Conservation (phyloP, 2,113 vertebrate genomes). For the Hippopotamus amphibius region DNA sequence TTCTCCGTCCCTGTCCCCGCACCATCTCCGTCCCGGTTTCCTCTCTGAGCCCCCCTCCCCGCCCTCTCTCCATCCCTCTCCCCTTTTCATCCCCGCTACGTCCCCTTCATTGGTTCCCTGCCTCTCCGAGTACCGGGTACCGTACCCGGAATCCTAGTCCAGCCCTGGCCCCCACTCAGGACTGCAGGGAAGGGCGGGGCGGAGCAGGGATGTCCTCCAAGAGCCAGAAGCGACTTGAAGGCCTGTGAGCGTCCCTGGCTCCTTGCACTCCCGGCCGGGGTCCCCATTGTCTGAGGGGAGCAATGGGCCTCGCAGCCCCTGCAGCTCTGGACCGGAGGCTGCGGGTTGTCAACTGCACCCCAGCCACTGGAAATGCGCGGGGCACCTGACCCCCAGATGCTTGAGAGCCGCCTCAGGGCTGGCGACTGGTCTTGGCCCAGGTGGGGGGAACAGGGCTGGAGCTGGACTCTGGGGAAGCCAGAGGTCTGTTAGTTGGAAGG, state of each 20-base stretch:
- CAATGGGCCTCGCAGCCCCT: neutral
- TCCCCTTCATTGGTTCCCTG: neutral
- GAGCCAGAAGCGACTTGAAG: neutral
- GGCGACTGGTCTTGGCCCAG: too few species aligned
- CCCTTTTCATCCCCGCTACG: neutral
- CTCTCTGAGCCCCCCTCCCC: neutral
- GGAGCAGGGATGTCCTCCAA: neutral
- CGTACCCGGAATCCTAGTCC: neutral
- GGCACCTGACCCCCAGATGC: neutral
- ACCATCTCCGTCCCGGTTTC: neutral
- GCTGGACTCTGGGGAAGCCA: neutral
- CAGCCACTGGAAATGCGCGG: neutral
- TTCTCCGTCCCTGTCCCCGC: neutral
- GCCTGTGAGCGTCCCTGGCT: too few species aligned
- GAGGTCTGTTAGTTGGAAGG: neutral
- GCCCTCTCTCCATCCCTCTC: neutral
- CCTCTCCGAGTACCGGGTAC: neutral
- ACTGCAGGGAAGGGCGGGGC: neutral
- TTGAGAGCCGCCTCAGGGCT: neutral
- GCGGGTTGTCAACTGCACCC: neutral
- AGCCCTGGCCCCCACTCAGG: neutral
- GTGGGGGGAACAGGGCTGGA: neutral
- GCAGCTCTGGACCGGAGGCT: neutral
- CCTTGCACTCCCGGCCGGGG: fast-evolving
- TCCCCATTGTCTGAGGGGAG: neutral